Conservation (phyloP, 2,888 invertebrate genomes). For the Hypena proboscidalis region DNA sequence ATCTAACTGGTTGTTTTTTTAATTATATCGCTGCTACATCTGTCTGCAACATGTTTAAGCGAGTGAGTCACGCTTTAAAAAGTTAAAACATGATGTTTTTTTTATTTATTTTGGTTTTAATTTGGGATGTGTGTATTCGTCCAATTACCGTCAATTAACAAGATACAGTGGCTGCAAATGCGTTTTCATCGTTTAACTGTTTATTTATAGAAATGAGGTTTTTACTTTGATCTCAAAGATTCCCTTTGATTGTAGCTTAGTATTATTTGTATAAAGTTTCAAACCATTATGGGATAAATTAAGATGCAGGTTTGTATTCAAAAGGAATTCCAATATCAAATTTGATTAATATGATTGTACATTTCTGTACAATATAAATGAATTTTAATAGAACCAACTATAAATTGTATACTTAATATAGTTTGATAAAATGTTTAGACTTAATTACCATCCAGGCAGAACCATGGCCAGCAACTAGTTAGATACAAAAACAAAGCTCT, state of each 20-base stretch:
- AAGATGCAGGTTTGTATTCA: too few species aligned
- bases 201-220: slow-evolving; percentile 25
- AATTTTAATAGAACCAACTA: too few species aligned
- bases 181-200: slow-evolving; percentile 20
- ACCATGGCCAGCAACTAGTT: too few species aligned
- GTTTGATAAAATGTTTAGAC: too few species aligned
- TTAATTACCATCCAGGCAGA: too few species aligned
- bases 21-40: slow-evolving; percentile 23
- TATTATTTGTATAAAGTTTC: too few species aligned
- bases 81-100: slow-evolving; percentile 14
- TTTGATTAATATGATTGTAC: too few species aligned
- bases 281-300: too few species aligned
- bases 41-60: slow-evolving; percentile 29
- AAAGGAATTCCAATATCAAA: too few species aligned
- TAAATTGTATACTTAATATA: too few species aligned
- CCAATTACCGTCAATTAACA: slow-evolving; percentile 52
- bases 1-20: slow-evolving; percentile 13
- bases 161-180: slow-evolving; percentile 25
- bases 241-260: slow-evolving; percentile 1
- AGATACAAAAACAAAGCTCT: too few species aligned
- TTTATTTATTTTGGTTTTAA: slow-evolving; percentile 43
- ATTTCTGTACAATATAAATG: too few species aligned
- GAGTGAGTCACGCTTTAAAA: slow-evolving; percentile 26
- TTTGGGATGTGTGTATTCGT: slow-evolving; percentile 49
- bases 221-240: slow-evolving; percentile 10